A percentile compares a stretch with the other conserved stretches of the same genome.
These are phyloP conservation scores for Trichomycterus rosablanca DNA, from an alignment of 2,113 vertebrate species.

Conservation along the genomic window DNA sequence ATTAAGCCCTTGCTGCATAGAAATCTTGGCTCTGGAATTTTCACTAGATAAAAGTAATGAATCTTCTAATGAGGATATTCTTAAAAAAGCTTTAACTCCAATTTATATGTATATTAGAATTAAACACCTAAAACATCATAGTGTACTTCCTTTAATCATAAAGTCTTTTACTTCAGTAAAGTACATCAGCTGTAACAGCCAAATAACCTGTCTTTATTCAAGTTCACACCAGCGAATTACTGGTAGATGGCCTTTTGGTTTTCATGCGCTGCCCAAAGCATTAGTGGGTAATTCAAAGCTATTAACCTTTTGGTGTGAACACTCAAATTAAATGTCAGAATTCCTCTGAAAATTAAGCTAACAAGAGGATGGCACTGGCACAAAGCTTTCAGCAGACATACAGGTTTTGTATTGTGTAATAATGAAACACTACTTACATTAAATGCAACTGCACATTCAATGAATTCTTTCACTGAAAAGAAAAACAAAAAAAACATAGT, in stretches of 20 bases:
- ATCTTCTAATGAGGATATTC: slow-evolving; percentile 3
- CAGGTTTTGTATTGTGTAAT: neutral
- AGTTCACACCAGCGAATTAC: slow-evolving; percentile 7
- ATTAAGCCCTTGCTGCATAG: slow-evolving; percentile 5
- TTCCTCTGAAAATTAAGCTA: slow-evolving; percentile 21
- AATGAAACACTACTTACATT: too few species aligned
- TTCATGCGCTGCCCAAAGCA: slow-evolving; percentile 6
- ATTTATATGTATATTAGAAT: too few species aligned
- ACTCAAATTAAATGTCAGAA: slow-evolving; percentile 40
- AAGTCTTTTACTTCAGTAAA: neutral
- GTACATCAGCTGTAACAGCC: too few species aligned
- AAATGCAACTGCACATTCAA: too few species aligned
- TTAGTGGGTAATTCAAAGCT: slow-evolving; percentile 28
- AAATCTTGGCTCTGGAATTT: neutral
- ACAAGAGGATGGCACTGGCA: neutral
- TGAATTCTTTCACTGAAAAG: too few species aligned
- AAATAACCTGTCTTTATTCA: too few species aligned
- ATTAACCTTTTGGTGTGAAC: slow-evolving; percentile 36
- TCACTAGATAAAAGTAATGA: neutral
- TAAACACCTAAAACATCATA: neutral
- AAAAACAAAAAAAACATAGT: too few species aligned
- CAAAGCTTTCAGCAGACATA: neutral
- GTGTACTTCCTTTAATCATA: slow-evolving; percentile 1
- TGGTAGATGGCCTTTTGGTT: slow-evolving; percentile 4
- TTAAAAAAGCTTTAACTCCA: slow-evolving; percentile 1